Evolutionary conservation across 2,888 invertebrate genomes (phyloP).

Genomic region (Xestia c-nigrum): DNA sequence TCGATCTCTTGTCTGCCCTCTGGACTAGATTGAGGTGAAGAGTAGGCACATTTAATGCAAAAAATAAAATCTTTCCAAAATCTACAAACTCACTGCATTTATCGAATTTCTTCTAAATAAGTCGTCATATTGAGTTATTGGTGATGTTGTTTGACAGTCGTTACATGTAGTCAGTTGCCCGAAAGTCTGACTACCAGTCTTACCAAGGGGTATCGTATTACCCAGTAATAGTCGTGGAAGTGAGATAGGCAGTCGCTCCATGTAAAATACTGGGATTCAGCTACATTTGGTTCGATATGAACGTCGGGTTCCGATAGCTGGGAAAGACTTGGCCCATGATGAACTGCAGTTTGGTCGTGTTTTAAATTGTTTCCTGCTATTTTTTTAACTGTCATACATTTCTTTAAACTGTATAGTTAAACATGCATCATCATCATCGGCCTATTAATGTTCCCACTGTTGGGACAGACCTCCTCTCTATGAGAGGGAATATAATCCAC

Average conservation of each 20-base stretch:
- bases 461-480: no score
- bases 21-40: no score
- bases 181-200: not conserved
- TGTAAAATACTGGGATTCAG: not conserved
- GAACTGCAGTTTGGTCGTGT: not conserved
- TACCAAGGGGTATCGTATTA: not conserved
- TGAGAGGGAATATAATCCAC: no score
- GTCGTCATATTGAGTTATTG: not conserved
- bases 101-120: not conserved
- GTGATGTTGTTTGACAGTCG: not conserved
- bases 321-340: not conserved
- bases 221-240: not conserved
- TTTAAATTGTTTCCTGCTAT: not conserved
- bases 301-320: no score
- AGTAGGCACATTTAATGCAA: no score
- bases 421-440: no score
- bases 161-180: no score
- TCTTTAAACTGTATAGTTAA: not conserved
- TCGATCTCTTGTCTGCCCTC: no score
- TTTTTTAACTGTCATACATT: not conserved
- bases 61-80: not conserved
- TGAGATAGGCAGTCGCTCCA: not conserved
- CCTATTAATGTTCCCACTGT: no score
- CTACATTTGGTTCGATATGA: not conserved
- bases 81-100: not conserved